phyloP scores from a whole-genome alignment of 2,888 invertebrate species.

The Dicycla oo region DNA sequence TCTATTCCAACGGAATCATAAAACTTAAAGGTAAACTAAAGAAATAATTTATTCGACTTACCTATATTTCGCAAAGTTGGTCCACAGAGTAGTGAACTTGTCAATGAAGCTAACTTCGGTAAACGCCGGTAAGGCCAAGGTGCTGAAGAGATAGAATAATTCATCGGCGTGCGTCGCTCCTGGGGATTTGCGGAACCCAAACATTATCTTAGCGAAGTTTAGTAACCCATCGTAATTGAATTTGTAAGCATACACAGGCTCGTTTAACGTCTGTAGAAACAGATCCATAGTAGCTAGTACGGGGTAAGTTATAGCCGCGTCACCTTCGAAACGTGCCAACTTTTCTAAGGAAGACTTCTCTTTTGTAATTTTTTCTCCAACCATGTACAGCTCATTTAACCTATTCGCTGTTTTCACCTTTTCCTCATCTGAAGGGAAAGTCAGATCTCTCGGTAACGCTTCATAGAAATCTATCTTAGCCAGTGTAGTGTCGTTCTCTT shows the following conservation, averaged over 20 bases:
- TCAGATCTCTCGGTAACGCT: constrained; percentile 81
- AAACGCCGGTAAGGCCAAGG: constrained; percentile 63
- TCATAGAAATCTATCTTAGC: constrained; percentile 75
- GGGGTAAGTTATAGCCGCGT: constrained; percentile 80
- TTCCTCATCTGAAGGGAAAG: constrained; percentile 73
- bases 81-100: constrained; percentile 81
- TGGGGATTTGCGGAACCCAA: constrained; percentile 73
- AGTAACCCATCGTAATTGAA: constrained; percentile 81
- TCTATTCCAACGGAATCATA: neutral
- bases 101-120: constrained; percentile 51
- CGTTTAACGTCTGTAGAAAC: constrained; percentile 69
- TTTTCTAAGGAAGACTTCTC: constrained; percentile 71
- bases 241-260: constrained; percentile 80
- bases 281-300: constrained; percentile 76
- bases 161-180: constrained; percentile 87
- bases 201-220: constrained; percentile 79
- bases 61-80: constrained; percentile 85
- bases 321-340: constrained; percentile 82
- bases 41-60: constrained; percentile 63
- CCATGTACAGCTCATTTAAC: constrained; percentile 83
- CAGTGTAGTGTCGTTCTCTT: constrained; percentile 83
- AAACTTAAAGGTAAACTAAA: constrained; percentile 6
- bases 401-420: constrained; percentile 70
- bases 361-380: constrained; percentile 79
- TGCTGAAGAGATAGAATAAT: constrained; percentile 85